phyloP scores from a whole-genome alignment of 2,888 invertebrate species.

The Eumacrocentrus americanus region DNA sequence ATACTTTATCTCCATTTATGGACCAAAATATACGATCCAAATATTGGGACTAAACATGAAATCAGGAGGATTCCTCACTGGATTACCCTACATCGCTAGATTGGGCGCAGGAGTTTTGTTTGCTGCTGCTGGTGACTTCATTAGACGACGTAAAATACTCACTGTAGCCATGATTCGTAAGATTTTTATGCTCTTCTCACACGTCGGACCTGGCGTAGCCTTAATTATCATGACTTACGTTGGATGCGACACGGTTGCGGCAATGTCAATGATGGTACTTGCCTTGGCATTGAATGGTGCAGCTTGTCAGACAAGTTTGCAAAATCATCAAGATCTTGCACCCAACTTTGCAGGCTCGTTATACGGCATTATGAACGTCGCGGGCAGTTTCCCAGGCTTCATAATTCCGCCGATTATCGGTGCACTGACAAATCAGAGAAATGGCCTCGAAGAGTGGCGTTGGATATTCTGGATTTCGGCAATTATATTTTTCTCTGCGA shows the following conservation, averaged over 20 bases:
- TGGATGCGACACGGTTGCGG: constrained; percentile 49
- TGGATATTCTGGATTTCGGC: constrained; percentile 77
- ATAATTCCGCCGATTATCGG: constrained; percentile 57
- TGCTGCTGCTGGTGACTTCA: constrained; percentile 73
- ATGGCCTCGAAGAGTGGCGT: constrained; percentile 78
- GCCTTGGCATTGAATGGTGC: constrained; percentile 55
- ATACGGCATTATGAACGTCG: constrained; percentile 59
- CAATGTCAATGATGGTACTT: constrained; percentile 52
- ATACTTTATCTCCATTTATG: constrained; percentile 78
- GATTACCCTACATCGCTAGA: constrained; percentile 76
- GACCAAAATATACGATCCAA: constrained; percentile 78
- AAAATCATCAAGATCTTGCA: constrained; percentile 59
- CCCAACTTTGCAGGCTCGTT: constrained; percentile 60
- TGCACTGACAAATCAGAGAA: constrained; percentile 64
- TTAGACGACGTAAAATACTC: constrained; percentile 64
- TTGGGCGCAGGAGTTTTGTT: constrained; percentile 74
- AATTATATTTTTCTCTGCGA: constrained; percentile 71
- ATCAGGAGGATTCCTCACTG: constrained; percentile 73
- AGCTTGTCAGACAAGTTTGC: constrained; percentile 57
- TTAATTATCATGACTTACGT: constrained; percentile 60
- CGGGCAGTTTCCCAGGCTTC: constrained; percentile 59
- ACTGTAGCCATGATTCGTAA: constrained; percentile 58
- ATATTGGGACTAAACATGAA: constrained; percentile 75
- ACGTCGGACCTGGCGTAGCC: constrained; percentile 63
- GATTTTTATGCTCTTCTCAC: constrained; percentile 57